Base-by-base conservation (phyloP, 2,797 vertebrate genomes). In the Onychomys arenicola region DNA sequence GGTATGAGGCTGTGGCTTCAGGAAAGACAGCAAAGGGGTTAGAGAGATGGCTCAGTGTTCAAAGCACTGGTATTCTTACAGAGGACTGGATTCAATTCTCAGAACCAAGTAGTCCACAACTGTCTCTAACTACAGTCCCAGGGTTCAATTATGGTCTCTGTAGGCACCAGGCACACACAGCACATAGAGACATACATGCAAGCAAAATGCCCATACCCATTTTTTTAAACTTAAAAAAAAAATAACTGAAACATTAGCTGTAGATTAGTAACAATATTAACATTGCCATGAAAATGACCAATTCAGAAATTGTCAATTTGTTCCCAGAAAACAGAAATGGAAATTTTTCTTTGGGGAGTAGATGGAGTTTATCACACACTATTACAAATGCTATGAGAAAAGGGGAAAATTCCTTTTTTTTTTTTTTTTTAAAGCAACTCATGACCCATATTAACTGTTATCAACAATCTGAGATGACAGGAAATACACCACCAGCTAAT, bases 401-500 rank as follows among this genome's bases (percentile, higher is more conserved):
- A 95, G 94, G 82, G 96, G 97, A 97, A 95, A 82, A 82, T 59
- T 59, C 80, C 55, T 52, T 52, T 27, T 76, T 37, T 13, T 52
- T 27, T 76, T 37, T 13, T 81, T 37, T 82, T 82, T 16, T 11
- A 57, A 97, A 55, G 46, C 25, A 49, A 77, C 52, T 94, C 96
- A 67, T 92, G 89, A 96, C 89, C 93, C 93, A 92, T 93, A 88
- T 0, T 73, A 69, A 95, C 87, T n/a, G 93, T 96, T 97, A 97
- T 93, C 87, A 81, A 90, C 97, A 19, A 92, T 89, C 82, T 94
- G 93, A 97, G 96, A 98, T 55, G 82, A 95, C 97, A 96, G 98
- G 98, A 98, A 98, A 97, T 93, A 95, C 96, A 95, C 0, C 0
- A 84, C 71, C 92, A 97, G 95, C 96, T 94, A 97, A 96, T 95